Base-by-base conservation (phyloP, 2,797 vertebrate genomes). In the Trichosurus vulpecula region DNA sequence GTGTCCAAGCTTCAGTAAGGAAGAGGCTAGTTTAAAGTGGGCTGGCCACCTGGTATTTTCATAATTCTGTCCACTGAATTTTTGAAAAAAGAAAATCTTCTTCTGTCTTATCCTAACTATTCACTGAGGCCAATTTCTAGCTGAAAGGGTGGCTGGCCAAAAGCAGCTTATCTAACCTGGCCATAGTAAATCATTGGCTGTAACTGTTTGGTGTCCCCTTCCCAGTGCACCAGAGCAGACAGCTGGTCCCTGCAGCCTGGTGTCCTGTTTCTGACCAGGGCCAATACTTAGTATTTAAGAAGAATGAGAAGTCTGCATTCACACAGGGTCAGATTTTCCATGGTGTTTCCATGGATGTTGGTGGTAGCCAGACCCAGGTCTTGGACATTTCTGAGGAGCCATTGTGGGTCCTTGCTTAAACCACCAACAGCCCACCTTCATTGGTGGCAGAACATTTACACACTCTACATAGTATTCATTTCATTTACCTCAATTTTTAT, bases 401-500 rank as follows among this genome's bases (percentile, higher is more conserved):
- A 2, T 53, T 93, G 89, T 95, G 95, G 94, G 94, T 90, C 96
- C 90, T 2, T 96, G 96, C 96, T 92, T 56, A 94, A 92, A 95
- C 97, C 95, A 95, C 94, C 93, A 96, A 95, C 98, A 96, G 94
- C 95, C 95, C 96, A 95, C 96, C 93, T 98, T 97, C 97, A 55
- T 91, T 92, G 96, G 61, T 96, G 96, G 57, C 92, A 97, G 95
- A 96, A 98, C 55, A 97, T 98, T 98, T 98, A 98, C 98, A 98
- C 92, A 97, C 97, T 98, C 96, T 94, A n/a, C 98, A 14, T 27
- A 98, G 96, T 93, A 95, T 96, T 94, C 95, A 97, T 98, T 97
- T 98, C 4, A 97, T 97, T 98, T 98, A 98, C 98, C 98, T 98
- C 98, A 98, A 97, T 96, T 91, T 87, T 96, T 98, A 95, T 96